These are phyloP conservation scores for Drosophila suzukii DNA, from an alignment of 1,140 invertebrate genomes.

Conservation along the genomic window DNA sequence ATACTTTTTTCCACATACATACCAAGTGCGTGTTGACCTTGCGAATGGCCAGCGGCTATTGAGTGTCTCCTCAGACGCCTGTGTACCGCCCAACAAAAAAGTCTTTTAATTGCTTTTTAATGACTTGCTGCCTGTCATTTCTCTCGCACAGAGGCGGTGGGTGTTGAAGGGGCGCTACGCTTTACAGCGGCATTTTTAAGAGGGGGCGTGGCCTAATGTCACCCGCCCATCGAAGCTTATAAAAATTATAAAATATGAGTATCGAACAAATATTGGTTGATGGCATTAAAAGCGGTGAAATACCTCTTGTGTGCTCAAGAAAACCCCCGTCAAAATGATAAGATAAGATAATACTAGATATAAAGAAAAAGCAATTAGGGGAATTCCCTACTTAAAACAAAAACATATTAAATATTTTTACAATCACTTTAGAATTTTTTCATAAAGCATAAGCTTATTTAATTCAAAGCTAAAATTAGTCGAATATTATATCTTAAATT, in stretches of 20 bases:
- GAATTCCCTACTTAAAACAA: background rate
- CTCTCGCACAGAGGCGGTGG: slow-evolving; percentile 8
- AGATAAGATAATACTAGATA: slow-evolving; percentile 1
- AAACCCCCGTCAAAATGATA: background rate
- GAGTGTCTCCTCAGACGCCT: slow-evolving; percentile 24
- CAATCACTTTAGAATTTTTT: too few species aligned
- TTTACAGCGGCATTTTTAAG: background rate
- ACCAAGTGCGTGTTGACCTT: slow-evolving; percentile 63
- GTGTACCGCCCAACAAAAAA: slow-evolving; percentile 46
- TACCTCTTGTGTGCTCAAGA: background rate
- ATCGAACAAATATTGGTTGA: slow-evolving; percentile 60
- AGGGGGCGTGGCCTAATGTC: slow-evolving; percentile 20
- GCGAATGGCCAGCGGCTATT: slow-evolving; percentile 60
- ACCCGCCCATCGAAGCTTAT: slow-evolving; percentile 8
- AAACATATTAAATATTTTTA: too few species aligned
- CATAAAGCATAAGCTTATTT: too few species aligned
- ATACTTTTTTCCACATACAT: slow-evolving; percentile 13
- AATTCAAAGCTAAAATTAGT: too few species aligned
- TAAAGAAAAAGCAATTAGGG: background rate
- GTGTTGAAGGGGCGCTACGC: background rate
- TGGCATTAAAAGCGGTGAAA: slow-evolving; percentile 44
- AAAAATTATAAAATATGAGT: slow-evolving; percentile 20
- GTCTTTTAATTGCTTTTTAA: slow-evolving; percentile 73
- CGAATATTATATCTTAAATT: too few species aligned
- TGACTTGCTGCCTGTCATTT: slow-evolving; percentile 44